Conservation (phyloP, 2,888 invertebrate species). For the Xestia xanthographa region DNA sequence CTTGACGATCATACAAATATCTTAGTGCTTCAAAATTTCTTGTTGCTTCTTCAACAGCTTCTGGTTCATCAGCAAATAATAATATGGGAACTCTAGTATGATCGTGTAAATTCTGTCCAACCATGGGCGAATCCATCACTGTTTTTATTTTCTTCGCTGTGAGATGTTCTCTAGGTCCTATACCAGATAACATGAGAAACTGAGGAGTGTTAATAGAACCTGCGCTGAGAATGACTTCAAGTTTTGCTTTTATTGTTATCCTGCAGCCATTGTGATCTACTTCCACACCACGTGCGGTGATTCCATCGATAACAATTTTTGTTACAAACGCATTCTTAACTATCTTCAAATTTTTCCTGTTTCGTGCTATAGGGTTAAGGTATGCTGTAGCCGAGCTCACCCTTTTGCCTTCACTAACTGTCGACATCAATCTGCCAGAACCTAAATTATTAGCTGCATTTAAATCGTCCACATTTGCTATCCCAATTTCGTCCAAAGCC, state of each 20-base stretch:
- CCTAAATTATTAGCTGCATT: slow-evolving; percentile 52
- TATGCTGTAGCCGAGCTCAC: slow-evolving; percentile 50
- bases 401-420: slow-evolving; percentile 48
- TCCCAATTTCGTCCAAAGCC: slow-evolving; percentile 52
- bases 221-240: slow-evolving; percentile 59
- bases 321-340: slow-evolving; percentile 49
- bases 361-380: slow-evolving; percentile 36
- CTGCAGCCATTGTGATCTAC: slow-evolving; percentile 27
- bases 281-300: slow-evolving; percentile 43
- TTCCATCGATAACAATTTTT: slow-evolving; percentile 39
- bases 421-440: slow-evolving; percentile 17
- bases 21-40: slow-evolving; percentile 35
- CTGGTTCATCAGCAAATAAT: slow-evolving; percentile 31
- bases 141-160: slow-evolving; percentile 23
- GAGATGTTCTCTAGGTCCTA: slow-evolving; percentile 58
- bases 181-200: slow-evolving; percentile 62
- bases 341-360: slow-evolving; percentile 54
- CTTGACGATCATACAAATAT: slow-evolving; percentile 53
- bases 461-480: slow-evolving; percentile 47
- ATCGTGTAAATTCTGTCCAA: slow-evolving; percentile 61
- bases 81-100: slow-evolving; percentile 41
- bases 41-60: neutral
- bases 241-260: slow-evolving; percentile 36
- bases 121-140: slow-evolving; percentile 53
- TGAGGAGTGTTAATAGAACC: slow-evolving; percentile 56